Percentiles rank a stretch among this genome's conserved stretches.
Evolutionary conservation across 2,113 vertebrate genomes (phyloP).

Genomic region (Ploceus nigricollis): DNA sequence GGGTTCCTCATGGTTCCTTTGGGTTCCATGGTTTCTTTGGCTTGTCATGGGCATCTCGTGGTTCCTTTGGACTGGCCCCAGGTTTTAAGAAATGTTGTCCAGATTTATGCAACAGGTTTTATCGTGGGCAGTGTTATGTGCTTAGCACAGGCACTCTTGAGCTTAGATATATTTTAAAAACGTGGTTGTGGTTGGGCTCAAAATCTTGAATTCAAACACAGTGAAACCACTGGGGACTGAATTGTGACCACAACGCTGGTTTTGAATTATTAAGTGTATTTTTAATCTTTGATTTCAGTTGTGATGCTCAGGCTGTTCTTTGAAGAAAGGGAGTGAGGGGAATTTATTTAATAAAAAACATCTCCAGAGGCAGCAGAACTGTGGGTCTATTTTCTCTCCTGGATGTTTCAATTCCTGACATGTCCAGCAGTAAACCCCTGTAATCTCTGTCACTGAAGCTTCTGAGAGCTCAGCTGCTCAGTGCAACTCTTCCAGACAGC

Average conservation of each 20-base stretch:
- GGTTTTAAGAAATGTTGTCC: neutral
- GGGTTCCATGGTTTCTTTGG: neutral
- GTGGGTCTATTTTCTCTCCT: neutral
- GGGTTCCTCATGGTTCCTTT: neutral
- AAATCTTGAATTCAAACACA: neutral
- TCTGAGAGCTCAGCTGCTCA: neutral
- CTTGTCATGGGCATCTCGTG: neutral
- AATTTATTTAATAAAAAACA: neutral
- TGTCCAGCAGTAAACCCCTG: neutral
- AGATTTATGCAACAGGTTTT: neutral
- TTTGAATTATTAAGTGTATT: neutral
- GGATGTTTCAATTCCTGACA: neutral
- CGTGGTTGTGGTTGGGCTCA: neutral
- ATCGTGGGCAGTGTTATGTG: accelerated
- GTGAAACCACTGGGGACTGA: neutral
- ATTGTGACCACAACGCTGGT: neutral
- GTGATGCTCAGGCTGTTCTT: neutral
- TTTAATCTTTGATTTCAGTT: neutral
- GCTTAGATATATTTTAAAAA: neutral
- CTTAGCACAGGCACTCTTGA: neutral
- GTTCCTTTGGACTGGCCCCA: neutral
- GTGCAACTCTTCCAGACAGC: neutral
- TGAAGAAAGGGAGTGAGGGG: neutral
- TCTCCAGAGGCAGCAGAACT: neutral
- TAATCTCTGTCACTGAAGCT: neutral